These are phyloP conservation scores for Drosophila malerkotliana DNA, from an alignment of 1,140 invertebrate species.

Conservation along the genomic window DNA sequence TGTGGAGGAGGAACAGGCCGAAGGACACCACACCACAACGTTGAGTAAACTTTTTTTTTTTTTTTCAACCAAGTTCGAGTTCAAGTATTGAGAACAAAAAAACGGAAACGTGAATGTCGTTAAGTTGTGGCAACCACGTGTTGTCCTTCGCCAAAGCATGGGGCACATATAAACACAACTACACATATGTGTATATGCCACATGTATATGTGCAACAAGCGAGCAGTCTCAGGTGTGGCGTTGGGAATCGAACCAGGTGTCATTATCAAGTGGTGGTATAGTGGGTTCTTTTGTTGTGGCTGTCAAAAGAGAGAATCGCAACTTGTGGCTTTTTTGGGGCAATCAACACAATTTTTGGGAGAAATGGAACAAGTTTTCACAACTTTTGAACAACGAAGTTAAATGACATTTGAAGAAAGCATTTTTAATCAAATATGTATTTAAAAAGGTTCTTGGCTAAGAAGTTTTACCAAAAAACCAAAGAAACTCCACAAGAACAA, in stretches of 20 bases:
- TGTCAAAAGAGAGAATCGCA: slow-evolving; percentile 9
- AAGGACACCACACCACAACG: slow-evolving; percentile 29
- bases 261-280: background rate
- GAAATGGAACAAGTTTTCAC: background rate
- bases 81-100: slow-evolving; percentile 37
- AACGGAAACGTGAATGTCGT: slow-evolving; percentile 51
- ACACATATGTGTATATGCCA: slow-evolving; percentile 28
- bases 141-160: slow-evolving; percentile 58
- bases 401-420: background rate
- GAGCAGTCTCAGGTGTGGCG: slow-evolving; percentile 17
- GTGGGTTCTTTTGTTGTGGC: slow-evolving; percentile 49
- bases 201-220: slow-evolving; percentile 62
- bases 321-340: slow-evolving; percentile 6
- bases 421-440: background rate
- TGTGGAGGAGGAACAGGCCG: background rate
- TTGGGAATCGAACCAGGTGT: slow-evolving; percentile 43
- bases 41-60: slow-evolving; percentile 36
- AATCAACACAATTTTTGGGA: slow-evolving; percentile 20
- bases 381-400: background rate
- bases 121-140: slow-evolving; percentile 56
- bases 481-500: too few species aligned
- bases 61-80: slow-evolving; percentile 19
- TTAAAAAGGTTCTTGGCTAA: background rate
- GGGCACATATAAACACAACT: background rate
- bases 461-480: background rate